phyloP scores from a whole-genome alignment of 2,113 vertebrate species.

The Turnix velox region DNA sequence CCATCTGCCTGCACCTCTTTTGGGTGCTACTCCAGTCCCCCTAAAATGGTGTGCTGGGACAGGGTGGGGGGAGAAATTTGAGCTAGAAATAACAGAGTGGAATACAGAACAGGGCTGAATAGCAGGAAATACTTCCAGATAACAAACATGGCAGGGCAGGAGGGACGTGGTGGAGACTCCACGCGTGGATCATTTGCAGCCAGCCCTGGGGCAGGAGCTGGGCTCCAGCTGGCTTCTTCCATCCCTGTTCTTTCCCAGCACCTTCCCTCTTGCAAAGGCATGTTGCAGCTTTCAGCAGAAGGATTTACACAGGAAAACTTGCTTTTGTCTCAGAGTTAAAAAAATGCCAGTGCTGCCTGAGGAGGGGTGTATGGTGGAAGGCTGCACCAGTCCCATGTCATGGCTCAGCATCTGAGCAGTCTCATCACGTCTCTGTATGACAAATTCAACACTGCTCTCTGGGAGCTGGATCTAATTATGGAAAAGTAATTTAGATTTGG shows the following conservation, averaged over 20 bases:
- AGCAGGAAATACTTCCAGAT: slow-evolving; percentile 40
- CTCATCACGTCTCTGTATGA: not conserved
- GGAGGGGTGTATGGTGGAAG: rapidly evolving
- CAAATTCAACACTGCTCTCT: not conserved
- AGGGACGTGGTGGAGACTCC: not conserved
- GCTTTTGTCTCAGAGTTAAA: not conserved
- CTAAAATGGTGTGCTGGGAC: not conserved
- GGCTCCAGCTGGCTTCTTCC: not conserved
- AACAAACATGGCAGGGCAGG: not conserved
- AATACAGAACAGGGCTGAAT: not conserved
- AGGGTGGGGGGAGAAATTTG: not conserved
- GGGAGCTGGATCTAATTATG: not conserved
- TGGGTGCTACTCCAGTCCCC: not conserved
- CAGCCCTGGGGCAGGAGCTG: not conserved
- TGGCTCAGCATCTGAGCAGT: not conserved
- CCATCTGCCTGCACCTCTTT: not conserved
- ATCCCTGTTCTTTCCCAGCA: not conserved
- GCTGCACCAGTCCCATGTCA: rapidly evolving
- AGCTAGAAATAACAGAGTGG: not conserved
- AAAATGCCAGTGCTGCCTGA: not conserved
- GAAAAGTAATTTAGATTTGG: not conserved
- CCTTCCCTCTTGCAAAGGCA: not conserved
- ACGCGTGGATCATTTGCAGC: rapidly evolving
- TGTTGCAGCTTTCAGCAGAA: not conserved
- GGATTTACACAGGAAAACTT: not conserved